Base-by-base conservation (phyloP, 2,797 vertebrate species). In the Xiphophorus birchmanni region DNA sequence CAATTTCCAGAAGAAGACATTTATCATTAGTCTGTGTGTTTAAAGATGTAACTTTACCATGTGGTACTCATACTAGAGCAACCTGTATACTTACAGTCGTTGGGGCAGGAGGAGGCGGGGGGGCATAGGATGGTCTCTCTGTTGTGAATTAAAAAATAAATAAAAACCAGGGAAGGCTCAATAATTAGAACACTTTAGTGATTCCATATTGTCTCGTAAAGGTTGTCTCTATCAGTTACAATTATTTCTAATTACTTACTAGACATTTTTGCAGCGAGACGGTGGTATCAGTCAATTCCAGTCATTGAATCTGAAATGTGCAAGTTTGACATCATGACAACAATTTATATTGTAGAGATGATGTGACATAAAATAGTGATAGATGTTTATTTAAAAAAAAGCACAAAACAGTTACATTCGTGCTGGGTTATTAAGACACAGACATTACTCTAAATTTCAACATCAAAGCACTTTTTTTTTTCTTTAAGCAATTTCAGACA, bases 121-220 rank as follows among this genome's bases (percentile, higher is more conserved):
- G 98, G 93, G 98, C 97, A 91, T 99, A 98, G 80, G 98, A 99
- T 84, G 98, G 98, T 93, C 98, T 97, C 95, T 99, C 98, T 99
- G 97, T 96, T 93, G 37, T 7, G 50, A 87, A 80, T 40, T 44
- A 7, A 71, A 71, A 86, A 74, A 35, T 63, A 84, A 75, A 82
- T 21, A 65, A 80, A 73, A 69, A 74, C 1, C 15, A 52, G 13
- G 12, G 48, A 45, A 37, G 83, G 2, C 44, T 4, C 12, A 48
- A 18, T 21, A 5, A 65, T n/a, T 32, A 37, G 17, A 18, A 9
- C n/a, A 15, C 17, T 42, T 12, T 18, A 56, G 42, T 18, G 9
- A 44, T 11, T 10, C 5, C 18, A 23, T 45, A 29, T 47, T 10
- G 32, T 47, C 52, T 48, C 21, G 15, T n/a, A 13, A 58, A 44